phyloP scores from a whole-genome alignment of 2,888 invertebrate genomes.

The Nymphalis urticae region DNA sequence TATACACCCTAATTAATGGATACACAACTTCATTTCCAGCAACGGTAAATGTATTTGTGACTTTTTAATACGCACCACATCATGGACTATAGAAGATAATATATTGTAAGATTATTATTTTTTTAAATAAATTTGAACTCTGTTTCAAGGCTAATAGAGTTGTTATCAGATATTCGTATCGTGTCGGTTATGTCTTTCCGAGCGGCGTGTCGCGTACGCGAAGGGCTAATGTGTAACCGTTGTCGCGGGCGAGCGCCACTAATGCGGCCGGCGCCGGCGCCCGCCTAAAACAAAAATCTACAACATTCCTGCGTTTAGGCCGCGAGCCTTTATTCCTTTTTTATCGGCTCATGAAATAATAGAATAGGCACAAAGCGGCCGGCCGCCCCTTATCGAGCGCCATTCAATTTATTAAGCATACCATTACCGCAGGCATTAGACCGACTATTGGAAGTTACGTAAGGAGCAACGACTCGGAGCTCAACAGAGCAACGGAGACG shows the following conservation, averaged over 20 bases:
- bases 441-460: slow-evolving; percentile 3
- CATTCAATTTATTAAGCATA: slow-evolving; percentile 46
- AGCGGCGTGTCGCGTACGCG: slow-evolving; percentile 55
- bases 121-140: too few species aligned
- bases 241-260: slow-evolving; percentile 61
- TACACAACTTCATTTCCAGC: slow-evolving; percentile 13
- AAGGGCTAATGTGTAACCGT: slow-evolving; percentile 69
- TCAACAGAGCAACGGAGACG: too few species aligned
- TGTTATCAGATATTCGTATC: neutral
- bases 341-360: slow-evolving; percentile 76
- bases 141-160: neutral
- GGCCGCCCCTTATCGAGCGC: slow-evolving; percentile 52
- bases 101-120: neutral
- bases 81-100: neutral
- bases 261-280: slow-evolving; percentile 80
- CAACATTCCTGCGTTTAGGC: slow-evolving; percentile 76
- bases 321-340: slow-evolving; percentile 68
- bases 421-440: slow-evolving; percentile 37
- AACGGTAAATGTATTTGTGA: slow-evolving; percentile 3
- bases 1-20: slow-evolving; percentile 18
- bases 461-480: neutral
- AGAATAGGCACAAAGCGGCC: slow-evolving; percentile 71
- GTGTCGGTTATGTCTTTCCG: slow-evolving; percentile 18
- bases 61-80: slow-evolving; percentile 2
- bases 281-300: slow-evolving; percentile 71